Evolutionary conservation across 2,888 invertebrate species (phyloP).

Genomic region (Glyphotaelius pellucidus): DNA sequence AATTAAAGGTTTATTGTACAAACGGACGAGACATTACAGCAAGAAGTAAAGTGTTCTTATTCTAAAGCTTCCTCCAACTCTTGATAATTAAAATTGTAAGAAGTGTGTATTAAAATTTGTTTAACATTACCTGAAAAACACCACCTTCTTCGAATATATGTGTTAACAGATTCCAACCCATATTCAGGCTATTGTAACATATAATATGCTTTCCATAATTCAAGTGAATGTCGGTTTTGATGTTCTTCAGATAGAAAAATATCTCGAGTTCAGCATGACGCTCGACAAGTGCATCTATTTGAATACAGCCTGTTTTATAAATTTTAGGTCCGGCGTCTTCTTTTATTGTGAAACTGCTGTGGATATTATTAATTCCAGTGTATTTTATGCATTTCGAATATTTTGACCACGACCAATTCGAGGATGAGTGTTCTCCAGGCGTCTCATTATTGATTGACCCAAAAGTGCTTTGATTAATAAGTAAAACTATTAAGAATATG

Average conservation of each 20-base stretch:
- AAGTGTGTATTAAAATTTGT: background rate
- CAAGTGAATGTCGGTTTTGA: background rate
- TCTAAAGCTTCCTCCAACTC: too few relatives aligned
- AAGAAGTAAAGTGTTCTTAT: too few relatives aligned
- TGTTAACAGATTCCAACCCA: background rate
- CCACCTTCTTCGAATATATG: background rate
- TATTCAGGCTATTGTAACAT: slow-evolving; percentile 2
- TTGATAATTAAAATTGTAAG: too few relatives aligned
- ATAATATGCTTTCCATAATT: background rate
- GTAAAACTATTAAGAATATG: background rate
- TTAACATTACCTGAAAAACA: background rate
- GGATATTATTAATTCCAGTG: background rate
- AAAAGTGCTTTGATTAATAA: background rate
- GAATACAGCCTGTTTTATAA: background rate
- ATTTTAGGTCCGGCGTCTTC: background rate
- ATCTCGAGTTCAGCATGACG: background rate
- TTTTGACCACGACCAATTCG: background rate
- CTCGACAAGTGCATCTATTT: background rate
- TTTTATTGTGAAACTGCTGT: background rate
- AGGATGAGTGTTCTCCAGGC: background rate
- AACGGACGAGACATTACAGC: too few relatives aligned
- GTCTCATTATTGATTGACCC: background rate
- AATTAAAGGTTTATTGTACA: too few relatives aligned
- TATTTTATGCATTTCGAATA: background rate
- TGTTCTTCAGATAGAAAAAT: background rate